Evolutionary conservation across 2,888 invertebrate genomes (phyloP).

Genomic region (Eupsilia transversa): DNA sequence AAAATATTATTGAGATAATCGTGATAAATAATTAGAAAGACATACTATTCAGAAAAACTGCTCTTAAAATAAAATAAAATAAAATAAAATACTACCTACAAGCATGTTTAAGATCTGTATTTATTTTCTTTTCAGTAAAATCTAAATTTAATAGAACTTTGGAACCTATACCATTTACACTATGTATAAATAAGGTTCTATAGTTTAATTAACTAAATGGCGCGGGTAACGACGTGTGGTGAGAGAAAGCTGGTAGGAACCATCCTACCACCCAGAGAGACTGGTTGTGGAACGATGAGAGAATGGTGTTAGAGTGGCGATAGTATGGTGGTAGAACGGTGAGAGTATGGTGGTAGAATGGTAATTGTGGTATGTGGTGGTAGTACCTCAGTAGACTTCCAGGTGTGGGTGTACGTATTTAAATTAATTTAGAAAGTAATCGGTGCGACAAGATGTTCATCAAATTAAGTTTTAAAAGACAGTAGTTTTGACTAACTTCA

Average conservation of each 20-base stretch:
- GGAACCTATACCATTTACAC: slow-evolving; percentile 30
- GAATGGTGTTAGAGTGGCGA: background rate
- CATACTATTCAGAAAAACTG: background rate
- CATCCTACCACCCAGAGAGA: background rate
- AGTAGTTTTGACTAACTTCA: background rate
- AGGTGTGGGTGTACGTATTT: slow-evolving; percentile 42
- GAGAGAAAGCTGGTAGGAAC: background rate
- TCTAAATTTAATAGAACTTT: background rate
- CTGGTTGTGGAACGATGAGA: background rate
- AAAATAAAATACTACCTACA: no score
- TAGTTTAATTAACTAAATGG: slow-evolving; percentile 35
- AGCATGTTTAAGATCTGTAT: background rate
- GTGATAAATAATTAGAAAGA: background rate
- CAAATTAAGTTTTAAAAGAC: background rate
- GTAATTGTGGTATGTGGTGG: slow-evolving; percentile 41
- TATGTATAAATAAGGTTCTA: slow-evolving; percentile 27
- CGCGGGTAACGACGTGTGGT: slow-evolving; percentile 25
- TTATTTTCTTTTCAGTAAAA: background rate
- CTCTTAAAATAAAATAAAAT: background rate
- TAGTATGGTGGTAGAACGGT: background rate
- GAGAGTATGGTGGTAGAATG: slow-evolving; percentile 15
- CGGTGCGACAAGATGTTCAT: slow-evolving; percentile 37
- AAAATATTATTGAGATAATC: background rate
- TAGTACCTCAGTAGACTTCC: slow-evolving; percentile 49
- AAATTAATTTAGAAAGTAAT: slow-evolving; percentile 29